phyloP scores from a whole-genome alignment of 1,140 invertebrate species.

The Microplitis mediator region DNA sequence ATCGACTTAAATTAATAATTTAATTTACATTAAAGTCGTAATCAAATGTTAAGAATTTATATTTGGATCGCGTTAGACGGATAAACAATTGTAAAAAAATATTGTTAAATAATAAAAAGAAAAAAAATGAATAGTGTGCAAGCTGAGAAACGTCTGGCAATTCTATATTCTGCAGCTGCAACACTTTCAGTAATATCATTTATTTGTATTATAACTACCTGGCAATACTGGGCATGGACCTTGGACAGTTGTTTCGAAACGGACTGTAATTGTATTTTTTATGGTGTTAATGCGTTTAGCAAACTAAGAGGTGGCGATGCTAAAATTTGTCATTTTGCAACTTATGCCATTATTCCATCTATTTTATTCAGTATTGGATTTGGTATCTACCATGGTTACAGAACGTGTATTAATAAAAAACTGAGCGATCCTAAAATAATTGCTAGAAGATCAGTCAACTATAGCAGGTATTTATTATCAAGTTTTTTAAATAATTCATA shows the following conservation, averaged over 20 bases:
- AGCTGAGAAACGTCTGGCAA: slow-evolving; percentile 63
- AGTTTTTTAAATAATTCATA: neutral
- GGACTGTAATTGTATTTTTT: slow-evolving; percentile 73
- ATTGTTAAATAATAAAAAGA: neutral
- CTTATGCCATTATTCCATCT: slow-evolving; percentile 66
- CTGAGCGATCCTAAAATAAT: slow-evolving; percentile 47
- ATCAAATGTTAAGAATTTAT: too few species aligned
- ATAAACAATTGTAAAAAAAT: slow-evolving; percentile 15
- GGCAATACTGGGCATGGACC: slow-evolving; percentile 70
- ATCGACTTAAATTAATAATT: neutral
- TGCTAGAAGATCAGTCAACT: slow-evolving; percentile 13
- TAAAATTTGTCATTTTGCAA: slow-evolving; percentile 67
- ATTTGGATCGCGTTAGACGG: too few species aligned
- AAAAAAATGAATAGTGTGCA: slow-evolving; percentile 44
- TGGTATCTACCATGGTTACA: slow-evolving; percentile 70
- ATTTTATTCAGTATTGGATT: slow-evolving; percentile 65
- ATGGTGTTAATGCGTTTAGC: slow-evolving; percentile 65
- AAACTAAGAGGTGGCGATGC: slow-evolving; percentile 72
- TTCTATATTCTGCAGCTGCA: slow-evolving; percentile 63
- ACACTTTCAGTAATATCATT: slow-evolving; percentile 62
- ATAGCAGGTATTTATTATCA: slow-evolving; percentile 33
- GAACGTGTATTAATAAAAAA: slow-evolving; percentile 67
- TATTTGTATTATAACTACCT: slow-evolving; percentile 66
- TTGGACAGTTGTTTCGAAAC: slow-evolving; percentile 68
- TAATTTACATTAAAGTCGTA: too few species aligned